Conservation (phyloP, 2,888 invertebrate species). For the Synergus japonicus region DNA sequence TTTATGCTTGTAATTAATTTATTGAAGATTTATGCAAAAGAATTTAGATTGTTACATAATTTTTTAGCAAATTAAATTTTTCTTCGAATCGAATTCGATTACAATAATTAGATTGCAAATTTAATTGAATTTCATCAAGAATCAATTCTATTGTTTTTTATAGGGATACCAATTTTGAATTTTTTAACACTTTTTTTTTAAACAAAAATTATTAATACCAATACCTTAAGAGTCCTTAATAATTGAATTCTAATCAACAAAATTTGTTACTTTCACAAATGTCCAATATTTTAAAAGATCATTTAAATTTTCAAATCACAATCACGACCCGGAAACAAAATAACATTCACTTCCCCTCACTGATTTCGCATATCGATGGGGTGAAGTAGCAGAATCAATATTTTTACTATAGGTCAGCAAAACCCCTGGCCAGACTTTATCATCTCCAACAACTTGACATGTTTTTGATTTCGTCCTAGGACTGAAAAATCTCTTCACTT, state of each 20-base stretch:
- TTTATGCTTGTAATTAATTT: background rate
- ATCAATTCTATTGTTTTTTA: background rate
- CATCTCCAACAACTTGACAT: slow-evolving; percentile 51
- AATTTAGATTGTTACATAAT: background rate
- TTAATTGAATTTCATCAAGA: background rate
- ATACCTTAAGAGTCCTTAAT: background rate
- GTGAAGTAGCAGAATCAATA: slow-evolving; percentile 52
- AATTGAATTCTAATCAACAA: background rate
- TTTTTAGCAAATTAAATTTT: background rate
- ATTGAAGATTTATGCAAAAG: background rate
- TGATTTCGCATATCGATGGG: slow-evolving; percentile 40
- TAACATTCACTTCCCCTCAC: slow-evolving; percentile 21
- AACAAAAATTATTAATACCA: background rate
- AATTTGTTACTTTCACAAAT: background rate
- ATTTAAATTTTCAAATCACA: background rate
- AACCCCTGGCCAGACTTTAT: slow-evolving; percentile 61
- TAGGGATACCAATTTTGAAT: background rate
- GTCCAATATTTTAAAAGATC: background rate
- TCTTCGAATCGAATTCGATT: background rate
- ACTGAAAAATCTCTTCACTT: background rate
- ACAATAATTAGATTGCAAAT: background rate
- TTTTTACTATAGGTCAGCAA: slow-evolving; percentile 62
- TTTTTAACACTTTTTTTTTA: background rate
- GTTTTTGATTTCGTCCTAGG: background rate
- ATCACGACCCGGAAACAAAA: slow-evolving; percentile 12